phyloP scores from a whole-genome alignment of 2,113 vertebrate species.

The Pyxicephalus adspersus region DNA sequence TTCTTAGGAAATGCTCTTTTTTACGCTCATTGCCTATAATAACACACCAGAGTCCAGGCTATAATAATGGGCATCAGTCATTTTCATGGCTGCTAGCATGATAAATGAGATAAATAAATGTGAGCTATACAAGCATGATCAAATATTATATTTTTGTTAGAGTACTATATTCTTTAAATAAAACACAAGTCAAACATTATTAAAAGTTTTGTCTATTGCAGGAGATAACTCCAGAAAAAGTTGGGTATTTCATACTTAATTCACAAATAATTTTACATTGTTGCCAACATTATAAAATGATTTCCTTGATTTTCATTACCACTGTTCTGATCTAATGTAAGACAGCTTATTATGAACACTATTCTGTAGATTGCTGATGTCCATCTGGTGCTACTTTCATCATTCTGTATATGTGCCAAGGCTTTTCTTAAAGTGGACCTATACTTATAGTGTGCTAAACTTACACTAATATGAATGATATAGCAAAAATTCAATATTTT shows the following conservation, averaged over 20 bases:
- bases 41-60: conserved; percentile 10
- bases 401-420: too few species aligned
- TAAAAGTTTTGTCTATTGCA: neutral
- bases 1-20: conserved; percentile 31
- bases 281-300: neutral
- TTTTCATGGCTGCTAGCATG: conserved; percentile 1
- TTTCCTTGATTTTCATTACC: neutral
- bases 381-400: too few species aligned
- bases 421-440: too few species aligned
- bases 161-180: conserved; percentile 9
- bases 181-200: neutral
- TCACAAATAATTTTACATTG: neutral
- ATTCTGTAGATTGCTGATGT: neutral
- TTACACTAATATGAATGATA: too few species aligned
- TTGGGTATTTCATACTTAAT: neutral
- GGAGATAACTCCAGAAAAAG: neutral
- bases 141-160: conserved; percentile 18
- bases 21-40: conserved; percentile 31
- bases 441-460: too few species aligned
- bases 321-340: neutral
- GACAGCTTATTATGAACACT: neutral
- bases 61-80: conserved; percentile 16
- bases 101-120: conserved; percentile 24
- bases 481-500: too few species aligned
- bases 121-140: conserved; percentile 4